These are phyloP conservation scores for Hydrolagus colliei DNA, from an alignment of 2,797 vertebrate species.

Conservation along the genomic window DNA sequence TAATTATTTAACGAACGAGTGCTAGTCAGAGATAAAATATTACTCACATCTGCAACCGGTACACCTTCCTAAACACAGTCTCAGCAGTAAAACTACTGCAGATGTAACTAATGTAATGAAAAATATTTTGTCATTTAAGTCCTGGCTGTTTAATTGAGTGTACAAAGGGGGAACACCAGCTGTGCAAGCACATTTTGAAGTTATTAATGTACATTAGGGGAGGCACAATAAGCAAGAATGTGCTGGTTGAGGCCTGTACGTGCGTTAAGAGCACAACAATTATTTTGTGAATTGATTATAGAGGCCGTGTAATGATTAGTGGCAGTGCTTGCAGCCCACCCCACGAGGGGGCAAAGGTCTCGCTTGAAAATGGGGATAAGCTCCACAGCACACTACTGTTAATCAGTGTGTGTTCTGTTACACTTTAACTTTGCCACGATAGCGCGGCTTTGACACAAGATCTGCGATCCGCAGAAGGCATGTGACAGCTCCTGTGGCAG, in stretches of 20 bases:
- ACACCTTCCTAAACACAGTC: slow-evolving; percentile 29
- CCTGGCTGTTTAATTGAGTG: slow-evolving; percentile 31
- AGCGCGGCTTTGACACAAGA: slow-evolving; percentile 12
- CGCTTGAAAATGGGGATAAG: slow-evolving; percentile 14
- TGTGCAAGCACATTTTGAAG: slow-evolving; percentile 31
- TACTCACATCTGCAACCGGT: slow-evolving; percentile 24
- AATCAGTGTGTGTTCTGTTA: slow-evolving; percentile 29
- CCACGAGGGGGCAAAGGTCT: slow-evolving; percentile 25
- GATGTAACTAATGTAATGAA: slow-evolving; percentile 33
- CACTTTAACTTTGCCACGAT: slow-evolving; percentile 16
- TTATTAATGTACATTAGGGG: slow-evolving; percentile 31
- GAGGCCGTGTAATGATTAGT: slow-evolving; percentile 27
- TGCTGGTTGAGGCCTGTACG: slow-evolving; percentile 18
- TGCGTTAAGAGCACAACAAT: slow-evolving; percentile 19
- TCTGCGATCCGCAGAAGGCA: slow-evolving; percentile 24
- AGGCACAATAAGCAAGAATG: slow-evolving; percentile 29
- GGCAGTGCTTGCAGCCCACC: slow-evolving; percentile 19
- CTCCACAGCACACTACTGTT: slow-evolving; percentile 18
- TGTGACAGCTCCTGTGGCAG: slow-evolving; percentile 4
- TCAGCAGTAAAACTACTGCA: slow-evolving; percentile 31
- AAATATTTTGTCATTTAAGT: slow-evolving; percentile 33
- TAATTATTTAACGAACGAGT: slow-evolving; percentile 17
- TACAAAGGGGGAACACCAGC: slow-evolving; percentile 32
- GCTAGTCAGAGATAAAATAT: slow-evolving; percentile 31
- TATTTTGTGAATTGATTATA: slow-evolving; percentile 30